Percentiles rank a stretch among this genome's conserved stretches.
Conservation (phyloP, 2,113 vertebrate genomes). For the Hyperoodon ampullatus region DNA sequence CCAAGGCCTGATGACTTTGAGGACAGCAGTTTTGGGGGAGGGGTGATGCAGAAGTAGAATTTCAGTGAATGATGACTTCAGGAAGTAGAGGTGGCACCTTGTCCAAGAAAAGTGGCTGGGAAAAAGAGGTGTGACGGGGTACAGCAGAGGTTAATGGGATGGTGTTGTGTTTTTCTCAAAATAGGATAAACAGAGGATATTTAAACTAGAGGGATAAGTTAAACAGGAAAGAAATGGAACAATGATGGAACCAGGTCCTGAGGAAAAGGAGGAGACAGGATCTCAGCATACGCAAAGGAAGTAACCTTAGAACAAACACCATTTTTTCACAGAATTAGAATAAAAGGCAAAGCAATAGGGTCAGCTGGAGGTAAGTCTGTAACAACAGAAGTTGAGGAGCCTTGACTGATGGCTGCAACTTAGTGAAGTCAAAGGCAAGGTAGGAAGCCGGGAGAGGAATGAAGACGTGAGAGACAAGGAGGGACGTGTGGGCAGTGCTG, state of each 20-base stretch:
- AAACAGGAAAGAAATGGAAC: not conserved
- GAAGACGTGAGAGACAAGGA: not conserved
- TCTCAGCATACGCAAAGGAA: not conserved
- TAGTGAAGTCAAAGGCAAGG: not conserved
- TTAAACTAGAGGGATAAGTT: not conserved
- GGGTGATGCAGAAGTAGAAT: not conserved
- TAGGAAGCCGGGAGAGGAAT: not conserved
- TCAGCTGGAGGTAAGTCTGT: not conserved
- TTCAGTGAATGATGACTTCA: not conserved
- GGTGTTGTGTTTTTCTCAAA: not conserved
- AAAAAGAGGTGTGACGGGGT: not conserved
- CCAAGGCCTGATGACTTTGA: not conserved
- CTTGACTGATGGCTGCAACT: not conserved
- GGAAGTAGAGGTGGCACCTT: not conserved
- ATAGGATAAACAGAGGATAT: not conserved
- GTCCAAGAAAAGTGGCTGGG: not conserved
- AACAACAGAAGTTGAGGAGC: not conserved
- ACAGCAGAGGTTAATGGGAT: not conserved
- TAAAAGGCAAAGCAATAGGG: not conserved
- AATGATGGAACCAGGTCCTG: not conserved
- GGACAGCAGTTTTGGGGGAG: not conserved
- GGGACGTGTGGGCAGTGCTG: accelerated
- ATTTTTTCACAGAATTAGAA: not conserved
- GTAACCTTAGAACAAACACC: not conserved
- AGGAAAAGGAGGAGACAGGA: slow-evolving; percentile 1